Percentiles rank a stretch among this genome's conserved stretches.
phyloP scores from a whole-genome alignment of 2,888 invertebrate genomes.

The Leucoma salicis region DNA sequence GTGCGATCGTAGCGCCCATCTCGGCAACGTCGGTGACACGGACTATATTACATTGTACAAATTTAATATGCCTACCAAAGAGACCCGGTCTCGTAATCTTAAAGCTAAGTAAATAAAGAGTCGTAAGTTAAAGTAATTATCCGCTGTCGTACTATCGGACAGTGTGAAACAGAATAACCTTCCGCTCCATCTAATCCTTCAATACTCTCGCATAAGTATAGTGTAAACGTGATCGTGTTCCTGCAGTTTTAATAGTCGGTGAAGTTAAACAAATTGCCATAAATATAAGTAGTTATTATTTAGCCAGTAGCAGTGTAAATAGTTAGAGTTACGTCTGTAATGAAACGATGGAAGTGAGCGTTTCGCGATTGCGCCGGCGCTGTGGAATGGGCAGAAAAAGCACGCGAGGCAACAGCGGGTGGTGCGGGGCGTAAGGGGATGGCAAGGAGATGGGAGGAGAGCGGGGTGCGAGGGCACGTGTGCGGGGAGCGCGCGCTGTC shows the following conservation, averaged over 20 bases:
- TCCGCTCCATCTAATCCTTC: conserved; percentile 77
- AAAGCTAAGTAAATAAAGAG: conserved; percentile 77
- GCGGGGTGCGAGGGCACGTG: conserved; percentile 33
- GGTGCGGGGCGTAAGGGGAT: conserved; percentile 29
- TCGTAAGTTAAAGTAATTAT: conserved; percentile 75
- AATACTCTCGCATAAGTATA: conserved; percentile 81
- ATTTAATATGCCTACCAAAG: conserved; percentile 82
- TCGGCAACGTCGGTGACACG: conserved; percentile 60
- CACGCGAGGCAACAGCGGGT: conserved; percentile 47
- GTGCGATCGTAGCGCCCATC: conserved; percentile 59
- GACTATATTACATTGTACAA: conserved; percentile 80
- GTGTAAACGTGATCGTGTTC: conserved; percentile 82
- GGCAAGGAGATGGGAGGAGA: conserved; percentile 25
- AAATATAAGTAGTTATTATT: conserved; percentile 80
- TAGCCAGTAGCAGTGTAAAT: conserved; percentile 78
- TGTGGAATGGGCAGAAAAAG: conserved; percentile 77
- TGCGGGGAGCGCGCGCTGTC: conserved; percentile 67
- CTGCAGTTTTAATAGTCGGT: conserved; percentile 81
- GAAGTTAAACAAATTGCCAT: conserved; percentile 83
- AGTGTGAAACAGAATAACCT: conserved; percentile 66
- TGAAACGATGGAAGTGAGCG: conserved; percentile 68
- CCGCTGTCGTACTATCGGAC: conserved; percentile 63
- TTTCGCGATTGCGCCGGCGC: conserved; percentile 68
- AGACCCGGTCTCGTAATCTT: conserved; percentile 83
- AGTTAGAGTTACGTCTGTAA: conserved; percentile 67